phyloP scores from a whole-genome alignment of 2,113 vertebrate genomes.

The Campylomormyrus numenius region DNA sequence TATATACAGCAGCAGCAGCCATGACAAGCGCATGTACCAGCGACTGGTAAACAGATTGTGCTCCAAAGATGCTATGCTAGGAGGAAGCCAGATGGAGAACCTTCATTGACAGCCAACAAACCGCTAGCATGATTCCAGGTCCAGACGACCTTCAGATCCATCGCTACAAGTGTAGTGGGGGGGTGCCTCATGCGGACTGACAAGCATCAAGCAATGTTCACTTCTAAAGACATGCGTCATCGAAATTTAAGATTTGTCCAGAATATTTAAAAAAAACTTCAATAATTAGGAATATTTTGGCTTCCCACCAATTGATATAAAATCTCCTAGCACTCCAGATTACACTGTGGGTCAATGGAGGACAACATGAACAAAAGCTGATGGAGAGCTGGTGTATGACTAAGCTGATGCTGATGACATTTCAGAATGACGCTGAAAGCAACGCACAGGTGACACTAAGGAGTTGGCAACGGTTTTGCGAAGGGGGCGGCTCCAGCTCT shows the following conservation, averaged over 20 bases:
- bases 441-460: not conserved
- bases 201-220: not conserved
- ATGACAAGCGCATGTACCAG: conserved; percentile 44
- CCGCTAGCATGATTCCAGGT: not conserved
- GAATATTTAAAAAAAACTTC: not conserved
- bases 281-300: not conserved
- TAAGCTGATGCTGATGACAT: not conserved
- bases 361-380: not conserved
- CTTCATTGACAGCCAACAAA: not conserved
- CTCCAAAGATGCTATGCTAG: not conserved
- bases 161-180: not conserved
- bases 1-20: conserved; percentile 38
- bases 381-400: conserved; percentile 21
- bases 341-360: not conserved
- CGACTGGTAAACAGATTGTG: conserved; percentile 15
- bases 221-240: not conserved
- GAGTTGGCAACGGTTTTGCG: not conserved
- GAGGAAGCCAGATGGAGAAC: not conserved
- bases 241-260: not conserved
- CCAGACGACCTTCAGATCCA: not conserved
- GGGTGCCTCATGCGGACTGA: not conserved
- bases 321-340: not conserved
- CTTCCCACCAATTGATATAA: not conserved
- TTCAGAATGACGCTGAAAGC: conserved; percentile 16
- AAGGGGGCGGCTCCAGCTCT: conserved; percentile 25